phyloP scores from a whole-genome alignment of 2,888 invertebrate species.

The Trilocha varians region DNA sequence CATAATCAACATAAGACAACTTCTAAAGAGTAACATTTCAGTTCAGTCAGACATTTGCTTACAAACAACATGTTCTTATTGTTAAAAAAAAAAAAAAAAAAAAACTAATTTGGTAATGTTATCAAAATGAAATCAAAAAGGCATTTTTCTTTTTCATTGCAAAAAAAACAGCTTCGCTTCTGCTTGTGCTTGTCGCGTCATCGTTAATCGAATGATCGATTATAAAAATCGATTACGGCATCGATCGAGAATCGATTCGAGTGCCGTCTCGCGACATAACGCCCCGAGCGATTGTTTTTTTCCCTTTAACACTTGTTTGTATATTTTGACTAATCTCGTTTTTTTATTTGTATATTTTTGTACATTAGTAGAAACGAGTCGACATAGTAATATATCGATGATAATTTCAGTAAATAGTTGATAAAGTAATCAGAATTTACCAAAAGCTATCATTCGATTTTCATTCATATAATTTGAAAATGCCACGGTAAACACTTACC shows the following conservation, averaged over 20 bases:
- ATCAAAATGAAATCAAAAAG: slow-evolving; percentile 6
- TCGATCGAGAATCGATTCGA: slow-evolving; percentile 8
- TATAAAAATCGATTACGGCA: background rate
- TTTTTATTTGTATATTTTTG: slow-evolving; percentile 22
- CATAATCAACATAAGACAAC: no score
- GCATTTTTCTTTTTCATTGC: slow-evolving; percentile 25
- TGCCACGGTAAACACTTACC: no score
- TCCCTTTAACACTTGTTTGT: slow-evolving; percentile 71
- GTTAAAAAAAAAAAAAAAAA: background rate
- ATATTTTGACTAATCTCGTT: slow-evolving; percentile 59
- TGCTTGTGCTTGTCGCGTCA: slow-evolving; percentile 64
- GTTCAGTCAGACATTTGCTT: no score
- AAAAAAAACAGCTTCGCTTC: slow-evolving; percentile 59
- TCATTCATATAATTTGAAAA: no score
- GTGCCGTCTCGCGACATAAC: slow-evolving; percentile 45
- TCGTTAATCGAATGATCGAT: slow-evolving; percentile 20
- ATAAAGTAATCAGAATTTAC: no score
- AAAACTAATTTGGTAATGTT: background rate
- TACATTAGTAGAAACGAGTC: slow-evolving; percentile 22
- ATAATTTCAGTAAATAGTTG: no score
- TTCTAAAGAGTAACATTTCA: no score
- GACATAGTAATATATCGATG: no score
- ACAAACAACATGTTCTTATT: no score
- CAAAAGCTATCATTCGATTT: no score
- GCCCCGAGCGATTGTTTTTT: slow-evolving; percentile 56